A percentile compares a stretch with the other conserved stretches of the same genome.
phyloP scores from a whole-genome alignment of 2,888 invertebrate genomes.

The Carabus problematicus region DNA sequence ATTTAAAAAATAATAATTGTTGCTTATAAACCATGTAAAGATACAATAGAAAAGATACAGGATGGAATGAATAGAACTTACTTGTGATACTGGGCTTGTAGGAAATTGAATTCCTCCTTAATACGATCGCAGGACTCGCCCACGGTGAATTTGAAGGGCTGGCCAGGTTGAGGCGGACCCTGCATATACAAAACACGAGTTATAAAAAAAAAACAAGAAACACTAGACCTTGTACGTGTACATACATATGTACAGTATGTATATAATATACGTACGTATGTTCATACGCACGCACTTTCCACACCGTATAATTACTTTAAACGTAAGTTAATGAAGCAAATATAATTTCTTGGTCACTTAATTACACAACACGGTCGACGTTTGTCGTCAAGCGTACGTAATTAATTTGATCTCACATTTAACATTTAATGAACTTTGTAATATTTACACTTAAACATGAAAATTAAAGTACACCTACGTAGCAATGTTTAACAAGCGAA shows the following conservation, averaged over 20 bases:
- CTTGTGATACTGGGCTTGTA: constrained; percentile 96
- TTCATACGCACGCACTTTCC: not conserved
- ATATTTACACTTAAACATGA: constrained; percentile 10
- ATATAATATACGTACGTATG: not conserved
- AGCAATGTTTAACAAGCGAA: too few relatives aligned
- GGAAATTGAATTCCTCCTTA: constrained; percentile 94
- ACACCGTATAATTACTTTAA: constrained; percentile 10
- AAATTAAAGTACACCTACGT: too few relatives aligned
- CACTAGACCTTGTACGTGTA: too few relatives aligned
- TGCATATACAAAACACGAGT: constrained; percentile 56
- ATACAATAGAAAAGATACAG: too few relatives aligned
- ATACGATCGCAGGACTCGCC: constrained; percentile 93
- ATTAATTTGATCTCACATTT: constrained; percentile 6
- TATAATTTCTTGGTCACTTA: constrained; percentile 25
- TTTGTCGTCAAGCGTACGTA: not conserved
- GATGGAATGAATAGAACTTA: constrained; percentile 63
- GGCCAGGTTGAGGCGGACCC: constrained; percentile 88
- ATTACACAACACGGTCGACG: constrained; percentile 15
- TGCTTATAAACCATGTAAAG: too few relatives aligned
- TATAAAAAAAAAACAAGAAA: not conserved
- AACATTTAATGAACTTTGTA: constrained; percentile 12
- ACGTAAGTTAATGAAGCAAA: constrained; percentile 20
- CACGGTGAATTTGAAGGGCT: constrained; percentile 93
- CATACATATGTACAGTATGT: not conserved
- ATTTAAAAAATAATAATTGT: too few relatives aligned